Evolutionary conservation across 2,113 vertebrate species (phyloP).

Genomic region (Urocitellus parryii): DNA sequence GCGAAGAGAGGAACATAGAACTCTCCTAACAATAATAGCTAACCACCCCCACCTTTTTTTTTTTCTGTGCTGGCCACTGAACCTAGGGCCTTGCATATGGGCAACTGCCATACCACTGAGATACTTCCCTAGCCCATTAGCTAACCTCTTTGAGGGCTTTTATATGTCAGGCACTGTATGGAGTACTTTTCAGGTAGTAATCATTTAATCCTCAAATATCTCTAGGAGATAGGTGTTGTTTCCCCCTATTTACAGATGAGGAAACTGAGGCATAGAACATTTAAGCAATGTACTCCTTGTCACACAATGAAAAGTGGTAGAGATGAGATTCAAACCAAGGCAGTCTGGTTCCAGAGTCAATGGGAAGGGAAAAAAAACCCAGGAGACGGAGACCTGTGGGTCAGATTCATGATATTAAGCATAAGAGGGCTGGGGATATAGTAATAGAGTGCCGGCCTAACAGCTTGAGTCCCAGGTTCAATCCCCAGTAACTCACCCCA

Average conservation of each 20-base stretch:
- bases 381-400: neutral
- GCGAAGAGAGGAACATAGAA: slow-evolving; percentile 23
- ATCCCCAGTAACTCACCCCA: neutral
- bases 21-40: slow-evolving; percentile 6
- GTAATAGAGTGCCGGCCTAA: neutral
- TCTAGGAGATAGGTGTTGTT: neutral
- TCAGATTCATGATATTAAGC: neutral
- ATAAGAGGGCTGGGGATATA: neutral
- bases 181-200: slow-evolving; percentile 25
- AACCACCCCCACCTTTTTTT: neutral
- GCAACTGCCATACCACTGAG: neutral
- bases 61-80: neutral
- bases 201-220: slow-evolving; percentile 14
- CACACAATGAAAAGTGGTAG: slow-evolving; percentile 12
- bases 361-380: neutral
- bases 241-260: slow-evolving; percentile 33
- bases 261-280: neutral
- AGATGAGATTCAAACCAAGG: slow-evolving; percentile 19
- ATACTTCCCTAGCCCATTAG: neutral
- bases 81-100: neutral
- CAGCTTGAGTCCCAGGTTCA: neutral
- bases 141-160: neutral
- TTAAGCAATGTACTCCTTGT: neutral
- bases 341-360: neutral
- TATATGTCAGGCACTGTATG: neutral